Base-by-base conservation (phyloP, 2,113 vertebrate genomes). In the Amphilophus citrinellus region DNA sequence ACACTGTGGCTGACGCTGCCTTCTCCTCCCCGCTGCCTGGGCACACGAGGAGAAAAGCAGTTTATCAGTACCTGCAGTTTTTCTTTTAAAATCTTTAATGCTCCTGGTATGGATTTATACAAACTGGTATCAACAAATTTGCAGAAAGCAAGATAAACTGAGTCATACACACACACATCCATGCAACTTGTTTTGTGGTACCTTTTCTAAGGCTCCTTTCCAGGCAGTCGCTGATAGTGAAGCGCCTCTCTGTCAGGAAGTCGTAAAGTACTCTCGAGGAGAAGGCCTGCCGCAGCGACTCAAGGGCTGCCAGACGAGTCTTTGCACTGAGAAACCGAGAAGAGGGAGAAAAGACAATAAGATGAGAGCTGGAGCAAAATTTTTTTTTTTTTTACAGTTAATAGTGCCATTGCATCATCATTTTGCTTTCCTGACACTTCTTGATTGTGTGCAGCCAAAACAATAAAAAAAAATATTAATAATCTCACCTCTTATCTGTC, bases 161-260 rank as follows among this genome's bases (percentile, higher is more conserved):
- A 71, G 30, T 2, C 22, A 50, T 13, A 71, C 22, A 10, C 65
- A 20, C 3, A 71, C 44, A 6, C 24, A 27, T 27, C 42, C 18
- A 57, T 5, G 20, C 4, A 0, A 53, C 27, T 58, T 42, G 8
- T 22, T 32, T 18, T 15, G 3, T 37, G 84, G 24, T 42, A 98
- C 98, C 98, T 97, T 98, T 99, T 91, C 96, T 98, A 77, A 99
- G 96, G 90, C 97, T 97, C 79, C 97, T 96, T 92, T 99, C 98
- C 86, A 99, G 91, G 44, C 97, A 97, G 92, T 99, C 98, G 0
- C 96, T 93, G 85, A 99, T 86, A 0, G 95, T 99, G 60, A 99
- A 93, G 84, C 96, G 92, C 68, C 97, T 95, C 84, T 98, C 97
- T 59, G 96, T 89, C 81, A 99, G 86, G 91, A 99, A 98, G 84